Conservation (phyloP, 2,888 invertebrate genomes). For the Melanchra persicariae region DNA sequence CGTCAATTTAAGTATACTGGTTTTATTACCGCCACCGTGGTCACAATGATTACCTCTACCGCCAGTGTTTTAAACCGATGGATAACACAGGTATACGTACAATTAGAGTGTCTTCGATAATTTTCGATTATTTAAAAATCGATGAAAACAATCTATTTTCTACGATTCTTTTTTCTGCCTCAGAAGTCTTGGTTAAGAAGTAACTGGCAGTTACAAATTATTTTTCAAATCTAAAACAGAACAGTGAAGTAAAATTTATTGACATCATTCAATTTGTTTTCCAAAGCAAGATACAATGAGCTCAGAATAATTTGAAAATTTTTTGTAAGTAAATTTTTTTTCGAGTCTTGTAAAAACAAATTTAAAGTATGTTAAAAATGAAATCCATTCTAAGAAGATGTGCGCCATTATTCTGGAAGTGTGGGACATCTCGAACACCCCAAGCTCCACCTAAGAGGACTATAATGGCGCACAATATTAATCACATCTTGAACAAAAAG, state of each 20-base stretch:
- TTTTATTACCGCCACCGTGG: too few species aligned
- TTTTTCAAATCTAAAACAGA: background rate
- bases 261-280: constrained; percentile 26
- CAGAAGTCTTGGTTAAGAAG: background rate
- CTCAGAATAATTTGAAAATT: too few species aligned
- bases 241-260: constrained; percentile 9
- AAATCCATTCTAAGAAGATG: constrained; percentile 23
- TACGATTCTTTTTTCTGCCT: background rate
- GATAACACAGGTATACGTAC: too few species aligned
- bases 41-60: too few species aligned
- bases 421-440: background rate
- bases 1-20: too few species aligned
- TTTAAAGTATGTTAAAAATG: constrained; percentile 32
- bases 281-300: background rate
- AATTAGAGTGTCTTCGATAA: too few species aligned
- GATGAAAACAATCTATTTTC: too few species aligned
- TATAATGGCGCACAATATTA: constrained; percentile 82
- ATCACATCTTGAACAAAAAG: constrained; percentile 87
- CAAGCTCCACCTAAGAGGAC: constrained; percentile 65
- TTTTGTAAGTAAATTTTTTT: background rate
- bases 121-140: too few species aligned
- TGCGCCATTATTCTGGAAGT: background rate
- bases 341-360: too few species aligned
- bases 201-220: constrained; percentile 28
- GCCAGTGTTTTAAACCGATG: too few species aligned